Percentiles rank a stretch among this genome's conserved stretches.
Evolutionary conservation across 2,888 invertebrate genomes (phyloP).

Genomic region (Holacanthella duospinosa): DNA sequence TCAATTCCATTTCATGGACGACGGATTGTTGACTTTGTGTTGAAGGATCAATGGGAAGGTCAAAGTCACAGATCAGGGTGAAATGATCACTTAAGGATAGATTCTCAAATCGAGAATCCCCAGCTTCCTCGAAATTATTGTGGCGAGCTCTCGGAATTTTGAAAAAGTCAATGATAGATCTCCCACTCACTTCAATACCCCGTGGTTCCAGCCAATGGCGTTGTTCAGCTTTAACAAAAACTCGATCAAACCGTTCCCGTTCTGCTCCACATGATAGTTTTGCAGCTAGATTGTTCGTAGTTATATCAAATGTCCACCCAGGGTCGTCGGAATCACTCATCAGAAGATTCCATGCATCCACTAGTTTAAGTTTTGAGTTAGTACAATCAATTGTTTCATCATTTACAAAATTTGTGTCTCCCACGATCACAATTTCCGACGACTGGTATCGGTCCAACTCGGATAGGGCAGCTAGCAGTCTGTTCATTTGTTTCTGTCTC

Average conservation of each 20-base stretch:
- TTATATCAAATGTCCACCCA: not conserved
- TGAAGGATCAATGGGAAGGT: not conserved
- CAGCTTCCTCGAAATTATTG: not conserved
- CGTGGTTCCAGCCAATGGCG: not conserved
- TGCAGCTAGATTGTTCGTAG: not conserved
- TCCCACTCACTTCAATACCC: not conserved
- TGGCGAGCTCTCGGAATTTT: not conserved
- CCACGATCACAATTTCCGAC: not conserved
- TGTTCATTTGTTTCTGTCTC: not conserved
- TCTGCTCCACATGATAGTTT: not conserved
- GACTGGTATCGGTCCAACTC: not conserved
- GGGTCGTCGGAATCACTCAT: not conserved
- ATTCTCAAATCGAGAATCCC: not conserved
- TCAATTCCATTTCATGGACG: not conserved
- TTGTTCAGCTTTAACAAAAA: not conserved
- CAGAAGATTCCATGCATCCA: not conserved
- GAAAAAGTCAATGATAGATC: not conserved
- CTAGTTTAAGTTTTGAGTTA: not conserved
- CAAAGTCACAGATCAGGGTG: slow-evolving; percentile 2
- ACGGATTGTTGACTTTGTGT: not conserved
- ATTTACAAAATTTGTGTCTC: slow-evolving; percentile 8
- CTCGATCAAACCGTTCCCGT: slow-evolving; percentile 1
- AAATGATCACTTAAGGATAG: slow-evolving; percentile 6
- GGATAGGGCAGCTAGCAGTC: not conserved
- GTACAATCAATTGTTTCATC: not conserved